Conservation (phyloP, 2,797 vertebrate genomes). For the Tokudaia tokunoshimensis region DNA sequence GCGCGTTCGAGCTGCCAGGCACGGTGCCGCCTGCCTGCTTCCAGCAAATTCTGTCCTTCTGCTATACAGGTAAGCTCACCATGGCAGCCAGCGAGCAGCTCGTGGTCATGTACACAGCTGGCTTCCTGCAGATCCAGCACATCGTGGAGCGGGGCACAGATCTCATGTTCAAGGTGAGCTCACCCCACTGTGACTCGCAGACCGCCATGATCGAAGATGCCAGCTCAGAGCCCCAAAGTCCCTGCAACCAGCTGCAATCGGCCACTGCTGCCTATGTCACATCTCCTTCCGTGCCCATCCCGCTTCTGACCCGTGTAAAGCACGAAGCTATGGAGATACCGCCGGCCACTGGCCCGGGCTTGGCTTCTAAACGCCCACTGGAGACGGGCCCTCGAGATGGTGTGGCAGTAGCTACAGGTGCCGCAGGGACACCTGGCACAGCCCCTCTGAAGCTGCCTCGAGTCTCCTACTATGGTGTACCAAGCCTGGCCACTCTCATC, state of each 20-base stretch:
- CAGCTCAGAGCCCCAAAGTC: slow-evolving; percentile 96
- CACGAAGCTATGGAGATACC: slow-evolving; percentile 93
- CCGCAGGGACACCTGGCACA: background rate
- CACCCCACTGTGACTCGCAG: slow-evolving; percentile 99
- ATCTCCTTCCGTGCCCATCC: slow-evolving; percentile 93
- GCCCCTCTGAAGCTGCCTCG: slow-evolving; percentile 89
- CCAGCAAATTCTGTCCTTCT: slow-evolving; percentile 99
- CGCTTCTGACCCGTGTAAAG: slow-evolving; percentile 93
- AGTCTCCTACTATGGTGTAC: slow-evolving; percentile 90
- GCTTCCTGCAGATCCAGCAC: slow-evolving; percentile 99
- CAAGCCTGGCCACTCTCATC: slow-evolving; percentile 90
- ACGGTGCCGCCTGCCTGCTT: slow-evolving; percentile 97
- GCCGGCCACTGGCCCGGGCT: slow-evolving; percentile 78
- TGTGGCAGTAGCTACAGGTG: rapidly evolving
- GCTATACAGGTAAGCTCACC: slow-evolving; percentile 98
- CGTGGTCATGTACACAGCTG: slow-evolving; percentile 99
- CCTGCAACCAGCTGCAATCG: slow-evolving; percentile 91
- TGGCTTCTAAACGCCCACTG: slow-evolving; percentile 89
- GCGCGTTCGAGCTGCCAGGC: slow-evolving; percentile 97
- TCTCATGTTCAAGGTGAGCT: slow-evolving; percentile 99
- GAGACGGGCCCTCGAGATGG: slow-evolving; percentile 85
- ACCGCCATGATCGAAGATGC: slow-evolving; percentile 95
- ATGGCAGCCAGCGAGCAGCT: slow-evolving; percentile 99
- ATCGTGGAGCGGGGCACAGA: slow-evolving; percentile 98
- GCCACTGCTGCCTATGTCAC: slow-evolving; percentile 89